Base-by-base conservation (phyloP, 2,888 invertebrate genomes). In the Prosapia bicincta region DNA sequence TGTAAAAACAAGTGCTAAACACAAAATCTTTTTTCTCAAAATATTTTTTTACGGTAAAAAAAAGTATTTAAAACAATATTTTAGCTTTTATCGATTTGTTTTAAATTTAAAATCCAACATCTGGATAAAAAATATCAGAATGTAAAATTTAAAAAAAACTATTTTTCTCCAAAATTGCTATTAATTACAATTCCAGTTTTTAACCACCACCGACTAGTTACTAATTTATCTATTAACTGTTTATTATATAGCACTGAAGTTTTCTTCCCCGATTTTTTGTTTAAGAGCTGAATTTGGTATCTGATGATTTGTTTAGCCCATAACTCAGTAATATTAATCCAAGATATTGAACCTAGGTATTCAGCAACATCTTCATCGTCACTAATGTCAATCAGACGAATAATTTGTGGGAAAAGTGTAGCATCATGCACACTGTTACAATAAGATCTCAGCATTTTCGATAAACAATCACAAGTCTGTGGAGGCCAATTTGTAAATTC, bases 261-360 rank as follows among this genome's bases (percentile, higher is more conserved):
- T 38, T 38, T 38, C 15, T 38, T 38, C 13, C 15, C 38, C 2
- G 38, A 13, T 13, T 38, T 38, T 13, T 38, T 38, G 7, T 15
- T 9, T 9, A 9, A 38, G 13, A 2, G 2, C 15, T 20, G 5
- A 26, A 30, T 69, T 15, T 26, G 28, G 10, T 26, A 9, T 26
- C 20, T 15, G 26, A 69, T 69, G 5, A 69, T 20, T 7, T 69
- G 68, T 68, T 75, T 38, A 0, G 75, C 71, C 71, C 71, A 75
- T 24, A 75, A 25, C 43, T 71, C 75, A 32, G 71, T 71, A 25
- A 75, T 75, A 28, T 84, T 79, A 68, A 87, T 83, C 84, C 90
- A 88, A 82, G 87, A 84, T 80, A 88, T 86, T 43, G 86, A 82
- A 67, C 85, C 83, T 79, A 87, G 86, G 78, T 85, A 83, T 74